Percentiles rank a stretch among this genome's conserved stretches.
Evolutionary conservation across 2,113 vertebrate genomes (phyloP).

Genomic region (Cyphomyrus discorhynchus): DNA sequence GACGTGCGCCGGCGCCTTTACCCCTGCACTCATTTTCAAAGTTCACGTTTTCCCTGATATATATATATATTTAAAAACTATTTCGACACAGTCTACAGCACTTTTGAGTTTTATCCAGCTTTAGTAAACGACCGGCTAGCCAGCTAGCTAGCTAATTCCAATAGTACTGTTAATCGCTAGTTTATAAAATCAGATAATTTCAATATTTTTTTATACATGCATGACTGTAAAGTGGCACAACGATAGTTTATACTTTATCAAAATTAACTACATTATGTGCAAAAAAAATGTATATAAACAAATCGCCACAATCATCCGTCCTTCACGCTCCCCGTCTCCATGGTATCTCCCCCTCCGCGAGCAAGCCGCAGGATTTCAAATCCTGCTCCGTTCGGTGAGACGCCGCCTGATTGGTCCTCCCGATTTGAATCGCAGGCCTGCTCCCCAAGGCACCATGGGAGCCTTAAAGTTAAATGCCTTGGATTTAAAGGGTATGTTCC

Average conservation of each 20-base stretch:
- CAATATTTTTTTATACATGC: not conserved
- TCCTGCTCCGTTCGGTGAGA: constrained; percentile 58
- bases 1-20: constrained; percentile 44
- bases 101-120: not conserved
- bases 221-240: not conserved
- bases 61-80: not conserved
- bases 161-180: not conserved
- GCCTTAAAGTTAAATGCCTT: constrained; percentile 8
- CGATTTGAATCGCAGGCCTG: constrained; percentile 77
- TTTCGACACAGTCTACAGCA: not conserved
- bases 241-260: not conserved
- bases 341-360: constrained; percentile 6
- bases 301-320: not conserved
- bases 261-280: not conserved
- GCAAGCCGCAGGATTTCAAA: constrained; percentile 63
- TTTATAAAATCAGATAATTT: not conserved
- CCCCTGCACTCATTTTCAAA: constrained; percentile 52
- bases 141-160: not conserved
- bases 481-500: not conserved
- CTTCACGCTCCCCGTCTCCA: not conserved
- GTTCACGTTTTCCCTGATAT: not conserved
- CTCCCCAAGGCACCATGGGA: constrained; percentile 69
- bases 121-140: not conserved
- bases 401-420: constrained; percentile 65
- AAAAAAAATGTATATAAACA: not conserved